Percentiles rank a stretch among this genome's conserved stretches.
phyloP scores from a whole-genome alignment of 2,113 vertebrate species.

The Amazona guildingii region DNA sequence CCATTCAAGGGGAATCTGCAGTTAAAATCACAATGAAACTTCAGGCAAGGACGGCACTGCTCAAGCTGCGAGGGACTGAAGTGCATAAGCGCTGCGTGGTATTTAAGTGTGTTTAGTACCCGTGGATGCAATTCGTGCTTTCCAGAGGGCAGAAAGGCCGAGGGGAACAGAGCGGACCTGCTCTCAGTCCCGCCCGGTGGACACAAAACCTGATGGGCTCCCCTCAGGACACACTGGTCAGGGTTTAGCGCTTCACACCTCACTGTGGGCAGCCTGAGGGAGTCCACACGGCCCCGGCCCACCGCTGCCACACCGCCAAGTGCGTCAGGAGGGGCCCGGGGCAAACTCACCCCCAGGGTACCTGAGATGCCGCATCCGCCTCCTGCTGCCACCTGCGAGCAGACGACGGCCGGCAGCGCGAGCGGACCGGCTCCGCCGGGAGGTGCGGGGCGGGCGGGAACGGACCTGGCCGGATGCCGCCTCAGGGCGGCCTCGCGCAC shows the following conservation, averaged over 20 bases:
- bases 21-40: accelerated
- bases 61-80: accelerated
- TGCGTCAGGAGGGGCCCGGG: too few relatives aligned
- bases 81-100: accelerated
- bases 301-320: neutral
- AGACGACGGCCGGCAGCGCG: neutral
- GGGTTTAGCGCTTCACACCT: neutral
- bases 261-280: neutral
- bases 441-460: too few relatives aligned
- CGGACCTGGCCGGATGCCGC: too few relatives aligned
- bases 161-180: neutral
- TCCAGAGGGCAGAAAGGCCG: neutral
- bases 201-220: neutral
- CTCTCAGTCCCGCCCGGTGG: neutral
- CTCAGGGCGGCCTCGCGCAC: neutral
- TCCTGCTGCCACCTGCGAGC: too few relatives aligned
- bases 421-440: too few relatives aligned
- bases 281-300: neutral
- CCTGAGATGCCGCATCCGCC: neutral
- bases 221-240: neutral
- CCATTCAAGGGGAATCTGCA: neutral
- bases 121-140: too few relatives aligned
- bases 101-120: too few relatives aligned
- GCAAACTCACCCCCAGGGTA: neutral
- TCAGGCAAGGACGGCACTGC: neutral